Evolutionary conservation across 1,140 invertebrate species (phyloP).

Genomic region (Ceratosolen solmsi): DNA sequence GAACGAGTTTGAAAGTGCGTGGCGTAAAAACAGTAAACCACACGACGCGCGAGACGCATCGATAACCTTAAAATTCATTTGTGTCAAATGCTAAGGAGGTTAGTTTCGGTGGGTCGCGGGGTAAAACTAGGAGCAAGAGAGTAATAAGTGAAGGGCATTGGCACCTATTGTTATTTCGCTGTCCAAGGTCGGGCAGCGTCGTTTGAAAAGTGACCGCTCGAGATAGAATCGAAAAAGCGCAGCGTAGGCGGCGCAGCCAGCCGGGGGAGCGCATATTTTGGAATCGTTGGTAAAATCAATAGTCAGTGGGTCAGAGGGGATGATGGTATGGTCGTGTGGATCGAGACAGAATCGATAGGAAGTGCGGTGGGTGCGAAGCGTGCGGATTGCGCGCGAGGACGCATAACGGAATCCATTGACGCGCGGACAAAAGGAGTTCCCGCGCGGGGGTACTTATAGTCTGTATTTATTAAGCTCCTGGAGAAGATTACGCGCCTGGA

Average conservation of each 20-base stretch:
- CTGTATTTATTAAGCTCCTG: not conserved
- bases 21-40: not conserved
- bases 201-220: no score
- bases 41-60: not conserved
- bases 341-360: not conserved
- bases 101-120: not conserved
- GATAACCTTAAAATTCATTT: slow-evolving; percentile 23
- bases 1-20: no score
- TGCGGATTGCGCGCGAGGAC: not conserved
- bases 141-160: not conserved
- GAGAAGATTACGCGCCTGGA: not conserved
- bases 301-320: not conserved
- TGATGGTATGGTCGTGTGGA: not conserved
- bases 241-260: not conserved
- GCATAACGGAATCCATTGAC: not conserved
- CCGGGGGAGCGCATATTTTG: not conserved
- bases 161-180: not conserved
- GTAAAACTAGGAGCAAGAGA: not conserved
- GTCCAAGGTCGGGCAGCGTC: no score
- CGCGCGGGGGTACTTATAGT: not conserved
- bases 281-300: not conserved
- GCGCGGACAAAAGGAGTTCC: not conserved
- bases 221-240: not conserved
- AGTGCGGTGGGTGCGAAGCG: not conserved
- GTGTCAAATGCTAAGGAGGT: not conserved